phyloP scores from a whole-genome alignment of 2,113 vertebrate species.

The Sphyrna mokarran region DNA sequence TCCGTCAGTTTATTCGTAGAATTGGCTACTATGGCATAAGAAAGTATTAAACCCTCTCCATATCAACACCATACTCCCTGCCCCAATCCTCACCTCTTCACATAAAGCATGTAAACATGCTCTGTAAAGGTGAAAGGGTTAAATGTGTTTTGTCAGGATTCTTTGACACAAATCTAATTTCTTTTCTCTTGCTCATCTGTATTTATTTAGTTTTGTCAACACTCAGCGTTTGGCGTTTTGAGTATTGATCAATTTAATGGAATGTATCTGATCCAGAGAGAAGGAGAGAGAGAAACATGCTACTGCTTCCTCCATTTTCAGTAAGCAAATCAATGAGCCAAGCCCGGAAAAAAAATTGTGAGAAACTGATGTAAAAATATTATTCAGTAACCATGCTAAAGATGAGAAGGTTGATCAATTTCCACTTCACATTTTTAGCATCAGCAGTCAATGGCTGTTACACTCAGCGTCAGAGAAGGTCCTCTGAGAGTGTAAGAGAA shows the following conservation, averaged over 20 bases:
- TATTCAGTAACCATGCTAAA: constrained; percentile 36
- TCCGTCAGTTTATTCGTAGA: background rate
- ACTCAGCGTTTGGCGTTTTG: constrained; percentile 61
- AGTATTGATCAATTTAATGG: constrained; percentile 91
- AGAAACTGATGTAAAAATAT: constrained; percentile 35
- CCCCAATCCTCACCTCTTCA: background rate
- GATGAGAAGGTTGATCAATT: constrained; percentile 37
- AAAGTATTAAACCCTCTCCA: background rate
- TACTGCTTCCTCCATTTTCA: constrained; percentile 75
- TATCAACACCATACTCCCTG: background rate
- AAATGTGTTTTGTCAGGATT: constrained; percentile 79
- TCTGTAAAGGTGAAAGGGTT: constrained; percentile 79
- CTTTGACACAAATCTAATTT: constrained; percentile 88
- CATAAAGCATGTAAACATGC: constrained; percentile 69
- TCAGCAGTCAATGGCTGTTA: constrained; percentile 37
- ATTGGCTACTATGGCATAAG: background rate
- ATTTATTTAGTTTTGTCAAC: constrained; percentile 91
- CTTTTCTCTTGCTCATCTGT: constrained; percentile 74
- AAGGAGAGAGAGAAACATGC: constrained; percentile 68
- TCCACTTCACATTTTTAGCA: constrained; percentile 38
- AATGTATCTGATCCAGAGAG: constrained; percentile 87
- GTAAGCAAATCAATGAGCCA: constrained; percentile 80
- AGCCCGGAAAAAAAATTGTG: constrained; percentile 61
- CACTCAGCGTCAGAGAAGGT: constrained; percentile 39
- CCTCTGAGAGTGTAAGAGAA: constrained; percentile 63